Evolutionary conservation across 2,113 vertebrate species (phyloP).

Genomic region (Apteryx owenii): DNA sequence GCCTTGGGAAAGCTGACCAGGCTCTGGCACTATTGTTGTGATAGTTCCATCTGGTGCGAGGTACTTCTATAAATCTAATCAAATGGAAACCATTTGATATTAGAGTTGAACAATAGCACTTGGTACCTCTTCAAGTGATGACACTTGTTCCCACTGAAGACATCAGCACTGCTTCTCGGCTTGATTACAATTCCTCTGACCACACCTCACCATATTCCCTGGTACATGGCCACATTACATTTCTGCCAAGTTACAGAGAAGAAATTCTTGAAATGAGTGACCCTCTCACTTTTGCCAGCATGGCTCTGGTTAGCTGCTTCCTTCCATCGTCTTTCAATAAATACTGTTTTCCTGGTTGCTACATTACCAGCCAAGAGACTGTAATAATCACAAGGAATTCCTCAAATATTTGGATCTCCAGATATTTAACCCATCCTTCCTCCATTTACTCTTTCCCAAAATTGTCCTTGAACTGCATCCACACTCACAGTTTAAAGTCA

Average conservation of each 20-base stretch:
- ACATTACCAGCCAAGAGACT: neutral
- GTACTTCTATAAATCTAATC: neutral
- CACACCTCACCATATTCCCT: neutral
- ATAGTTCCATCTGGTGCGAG: neutral
- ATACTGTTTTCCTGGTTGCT: neutral
- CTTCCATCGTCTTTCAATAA: neutral
- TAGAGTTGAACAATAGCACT: neutral
- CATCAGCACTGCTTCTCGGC: neutral
- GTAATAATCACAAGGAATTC: neutral
- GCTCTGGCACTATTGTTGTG: neutral
- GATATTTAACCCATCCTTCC: neutral
- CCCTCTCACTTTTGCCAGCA: neutral
- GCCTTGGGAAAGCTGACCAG: neutral
- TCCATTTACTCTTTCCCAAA: neutral
- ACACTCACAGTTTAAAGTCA: neutral
- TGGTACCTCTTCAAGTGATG: neutral
- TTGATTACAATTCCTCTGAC: neutral
- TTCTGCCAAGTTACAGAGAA: neutral
- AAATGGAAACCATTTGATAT: neutral
- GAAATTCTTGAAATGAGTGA: neutral
- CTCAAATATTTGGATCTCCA: neutral
- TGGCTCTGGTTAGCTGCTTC: neutral
- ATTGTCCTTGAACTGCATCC: neutral
- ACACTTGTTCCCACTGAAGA: neutral
- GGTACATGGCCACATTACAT: neutral